A percentile compares a stretch with the other conserved stretches of the same genome.
phyloP scores from a whole-genome alignment of 1,140 invertebrate genomes.

The Oryctes rhinoceros region DNA sequence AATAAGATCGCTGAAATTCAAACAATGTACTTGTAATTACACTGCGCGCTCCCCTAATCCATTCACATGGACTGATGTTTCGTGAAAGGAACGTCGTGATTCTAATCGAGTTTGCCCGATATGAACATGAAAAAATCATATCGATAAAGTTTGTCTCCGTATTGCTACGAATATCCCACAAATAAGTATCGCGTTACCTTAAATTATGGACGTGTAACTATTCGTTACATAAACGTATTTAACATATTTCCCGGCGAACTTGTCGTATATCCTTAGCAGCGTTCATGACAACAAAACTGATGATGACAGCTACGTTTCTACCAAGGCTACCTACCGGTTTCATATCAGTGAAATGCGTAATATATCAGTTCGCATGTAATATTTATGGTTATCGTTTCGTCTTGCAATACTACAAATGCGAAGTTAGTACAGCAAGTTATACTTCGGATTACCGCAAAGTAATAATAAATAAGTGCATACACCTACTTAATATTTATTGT shows the following conservation, averaged over 20 bases:
- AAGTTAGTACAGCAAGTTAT: too few relatives aligned
- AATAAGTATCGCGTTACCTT: background rate
- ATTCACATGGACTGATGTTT: conserved; percentile 1
- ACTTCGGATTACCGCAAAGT: too few relatives aligned
- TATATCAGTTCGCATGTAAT: too few relatives aligned
- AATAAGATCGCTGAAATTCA: background rate
- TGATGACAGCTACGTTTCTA: too few relatives aligned
- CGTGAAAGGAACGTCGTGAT: background rate
- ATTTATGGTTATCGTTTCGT: too few relatives aligned
- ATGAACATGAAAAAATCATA: background rate
- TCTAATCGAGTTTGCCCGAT: background rate
- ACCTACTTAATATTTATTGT: too few relatives aligned
- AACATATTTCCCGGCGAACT: background rate
- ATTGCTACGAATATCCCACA: background rate
- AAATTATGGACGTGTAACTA: background rate
- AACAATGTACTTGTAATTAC: conserved; percentile 30
- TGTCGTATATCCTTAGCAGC: too few relatives aligned
- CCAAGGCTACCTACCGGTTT: too few relatives aligned
- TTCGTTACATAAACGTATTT: background rate
- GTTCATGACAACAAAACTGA: too few relatives aligned
- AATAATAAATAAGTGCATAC: too few relatives aligned
- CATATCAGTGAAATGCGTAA: too few relatives aligned
- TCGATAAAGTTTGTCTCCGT: conserved; percentile 8
- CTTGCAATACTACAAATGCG: too few relatives aligned
- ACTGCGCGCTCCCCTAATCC: background rate